Conservation (phyloP, 2,113 vertebrate genomes). For the Tachysurus fulvidraco region DNA sequence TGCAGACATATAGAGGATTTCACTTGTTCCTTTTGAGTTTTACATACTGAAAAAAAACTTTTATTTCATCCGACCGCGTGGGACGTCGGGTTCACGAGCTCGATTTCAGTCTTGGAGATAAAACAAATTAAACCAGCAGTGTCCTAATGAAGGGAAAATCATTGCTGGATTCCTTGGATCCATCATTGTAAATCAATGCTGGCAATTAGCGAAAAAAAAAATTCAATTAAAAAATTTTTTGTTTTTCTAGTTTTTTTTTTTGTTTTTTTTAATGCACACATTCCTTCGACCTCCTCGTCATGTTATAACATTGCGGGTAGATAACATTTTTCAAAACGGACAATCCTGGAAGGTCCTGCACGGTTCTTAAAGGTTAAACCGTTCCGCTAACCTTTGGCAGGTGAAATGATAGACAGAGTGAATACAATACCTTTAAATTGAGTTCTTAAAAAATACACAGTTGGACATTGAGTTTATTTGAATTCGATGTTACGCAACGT, state of each 20-base stretch:
- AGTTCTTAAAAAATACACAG: not conserved
- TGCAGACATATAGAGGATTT: not conserved
- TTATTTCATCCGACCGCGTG: conserved; percentile 11
- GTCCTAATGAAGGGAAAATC: conserved; percentile 30
- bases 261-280: not conserved
- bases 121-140: conserved; percentile 35
- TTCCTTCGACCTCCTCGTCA: not conserved
- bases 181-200: no score
- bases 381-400: not conserved
- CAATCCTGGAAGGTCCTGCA: not conserved
- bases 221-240: no score
- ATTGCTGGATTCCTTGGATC: conserved; percentile 13
- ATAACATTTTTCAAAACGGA: not conserved
- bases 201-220: not conserved
- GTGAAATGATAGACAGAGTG: not conserved
- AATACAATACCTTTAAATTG: conserved; percentile 6
- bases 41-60: conserved; percentile 9
- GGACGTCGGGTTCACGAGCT: conserved; percentile 13
- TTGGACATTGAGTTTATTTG: not conserved
- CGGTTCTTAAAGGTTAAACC: not conserved
- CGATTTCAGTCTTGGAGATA: conserved; percentile 35
- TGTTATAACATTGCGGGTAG: not conserved
- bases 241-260: not conserved
- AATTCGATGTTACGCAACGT: not conserved
- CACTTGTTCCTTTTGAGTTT: conserved; percentile 11